Evolutionary conservation across 2,797 vertebrate species (phyloP), one percentile per base, ranked within the genome.

Genomic region (Pempheris klunzingeri): DNA sequence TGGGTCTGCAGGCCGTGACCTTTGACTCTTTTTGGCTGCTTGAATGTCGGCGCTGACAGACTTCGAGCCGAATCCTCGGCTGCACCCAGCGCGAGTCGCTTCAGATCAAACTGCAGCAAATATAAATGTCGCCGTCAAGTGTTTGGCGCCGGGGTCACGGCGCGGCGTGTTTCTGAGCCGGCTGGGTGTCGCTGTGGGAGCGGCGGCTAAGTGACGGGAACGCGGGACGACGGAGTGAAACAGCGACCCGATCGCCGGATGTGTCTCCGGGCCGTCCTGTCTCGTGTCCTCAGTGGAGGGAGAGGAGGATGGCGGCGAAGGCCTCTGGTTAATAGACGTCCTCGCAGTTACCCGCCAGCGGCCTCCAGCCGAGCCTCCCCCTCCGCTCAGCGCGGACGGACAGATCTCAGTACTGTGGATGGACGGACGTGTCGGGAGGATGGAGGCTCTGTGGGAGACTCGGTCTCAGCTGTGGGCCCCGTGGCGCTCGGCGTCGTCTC

Each of bases 381-480:
- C n/a, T n/a, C n/a, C n/a, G n/a, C n/a, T n/a, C n/a, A n/a, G n/a
- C n/a, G n/a, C n/a, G n/a, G 55, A 14, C n/a, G 24, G 53, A 41
- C 54, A 12, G 74, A 72, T 39, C 24, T n/a, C n/a, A n/a, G n/a
- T n/a, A n/a, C n/a, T n/a, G n/a, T n/a, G 14, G 58, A 72, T 14
- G 67, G 77, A 57, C 44, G 50, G 62, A 65, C 28, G 58, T 80
- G 75, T 79, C 58, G 75, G 62, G 44, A 68, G 80, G 59, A 75
- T 12, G 43, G 6, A 15, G 9, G 66, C 52, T 79, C 78, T 52
- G 49, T 49, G 66, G 77, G 30, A 36, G 57, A 70, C 17, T 17
- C 4, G 77, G 87, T n/a, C 89, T 73, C 90, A 92, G 89, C 90
- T 92, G 90, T 50, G 58, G 5, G 17, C 76, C 88, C 83, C 0